phyloP scores from a whole-genome alignment of 2,888 invertebrate species.

The Chrysolina americana region DNA sequence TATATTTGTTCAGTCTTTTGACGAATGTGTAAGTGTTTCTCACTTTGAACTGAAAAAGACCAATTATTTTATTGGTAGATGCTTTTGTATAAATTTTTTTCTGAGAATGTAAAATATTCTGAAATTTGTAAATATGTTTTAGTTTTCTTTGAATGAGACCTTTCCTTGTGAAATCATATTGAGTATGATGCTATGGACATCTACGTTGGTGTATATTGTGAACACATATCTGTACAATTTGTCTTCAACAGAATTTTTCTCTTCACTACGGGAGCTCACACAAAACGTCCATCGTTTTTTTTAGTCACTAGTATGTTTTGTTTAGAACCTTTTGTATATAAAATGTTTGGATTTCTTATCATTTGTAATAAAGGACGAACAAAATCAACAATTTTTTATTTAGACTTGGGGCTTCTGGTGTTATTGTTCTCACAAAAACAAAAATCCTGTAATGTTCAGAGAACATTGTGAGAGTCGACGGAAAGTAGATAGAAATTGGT shows the following conservation, averaged over 20 bases:
- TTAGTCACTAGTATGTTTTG: constrained; percentile 24
- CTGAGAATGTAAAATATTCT: not conserved
- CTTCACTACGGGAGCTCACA: constrained; percentile 3
- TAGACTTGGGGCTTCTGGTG: too few relatives aligned
- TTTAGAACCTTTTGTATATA: constrained; percentile 40
- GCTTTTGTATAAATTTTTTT: constrained; percentile 11
- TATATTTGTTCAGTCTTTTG: too few relatives aligned
- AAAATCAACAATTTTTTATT: not conserved
- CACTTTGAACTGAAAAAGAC: too few relatives aligned
- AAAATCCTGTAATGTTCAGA: too few relatives aligned
- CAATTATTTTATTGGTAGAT: too few relatives aligned
- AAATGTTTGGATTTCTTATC: constrained; percentile 24
- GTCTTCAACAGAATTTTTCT: not conserved
- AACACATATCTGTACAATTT: constrained; percentile 10
- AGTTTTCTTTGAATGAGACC: not conserved
- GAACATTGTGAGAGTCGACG: too few relatives aligned
- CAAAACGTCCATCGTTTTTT: constrained; percentile 35
- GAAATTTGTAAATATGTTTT: constrained; percentile 1
- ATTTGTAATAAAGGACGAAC: constrained; percentile 36
- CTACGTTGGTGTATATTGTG: not conserved
- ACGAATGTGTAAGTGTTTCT: too few relatives aligned
- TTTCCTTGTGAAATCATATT: not conserved
- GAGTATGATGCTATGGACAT: not conserved
- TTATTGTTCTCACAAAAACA: too few relatives aligned
- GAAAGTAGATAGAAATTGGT: too few relatives aligned